Base-by-base conservation (phyloP, 1,140 invertebrate genomes). In the Eupristina koningsbergeri region DNA sequence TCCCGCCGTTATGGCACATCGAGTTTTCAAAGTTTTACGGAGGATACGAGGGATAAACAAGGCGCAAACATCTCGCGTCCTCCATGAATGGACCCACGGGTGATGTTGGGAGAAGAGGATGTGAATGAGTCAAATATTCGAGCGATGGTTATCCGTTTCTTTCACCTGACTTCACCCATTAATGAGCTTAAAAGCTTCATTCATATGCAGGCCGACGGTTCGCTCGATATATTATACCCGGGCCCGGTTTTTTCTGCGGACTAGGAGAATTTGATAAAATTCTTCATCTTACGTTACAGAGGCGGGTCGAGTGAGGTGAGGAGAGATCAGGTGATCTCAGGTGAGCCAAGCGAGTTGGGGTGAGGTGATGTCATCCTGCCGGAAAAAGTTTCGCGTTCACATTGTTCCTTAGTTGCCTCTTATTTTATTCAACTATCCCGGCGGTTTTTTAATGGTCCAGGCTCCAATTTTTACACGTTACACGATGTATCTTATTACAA, bases 141-240 rank as follows among this genome's bases (percentile, higher is more conserved):
- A 19, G 50, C 34, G 67, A 74, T 34, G 29, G 13, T 77, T 79
- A 84, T 84, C 82, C 69, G 83, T 80, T 80, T 80, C 82, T 84
- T 79, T 84, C 76, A 74, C 82, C 34, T 79, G n/a, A 58, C 45
- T 80, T 80, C 83, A 76, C 76, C 80, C 83, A 84, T 84, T 84
- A 84, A 80, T 80, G 83, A 80, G 78, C 76, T 80, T 84, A 76
- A 84, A 76, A 80, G 83, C 78, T 84, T 84, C 78, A 80, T 80
- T 80, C 83, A 80, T 80, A 84, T 84, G 82, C 76, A 69, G 26
- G 53, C 64, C 22, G n/a, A 1, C 26, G 39, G 26, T 47, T 67
- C 29, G 31, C 29, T n/a, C 36, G 36, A 47, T 71, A 71, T 73
- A 26, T 47, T 73, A 73, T 75, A 31, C 29, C 1, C 17, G 31